Conservation (phyloP, 2,888 invertebrate species). For the Drosophila ustulata region DNA sequence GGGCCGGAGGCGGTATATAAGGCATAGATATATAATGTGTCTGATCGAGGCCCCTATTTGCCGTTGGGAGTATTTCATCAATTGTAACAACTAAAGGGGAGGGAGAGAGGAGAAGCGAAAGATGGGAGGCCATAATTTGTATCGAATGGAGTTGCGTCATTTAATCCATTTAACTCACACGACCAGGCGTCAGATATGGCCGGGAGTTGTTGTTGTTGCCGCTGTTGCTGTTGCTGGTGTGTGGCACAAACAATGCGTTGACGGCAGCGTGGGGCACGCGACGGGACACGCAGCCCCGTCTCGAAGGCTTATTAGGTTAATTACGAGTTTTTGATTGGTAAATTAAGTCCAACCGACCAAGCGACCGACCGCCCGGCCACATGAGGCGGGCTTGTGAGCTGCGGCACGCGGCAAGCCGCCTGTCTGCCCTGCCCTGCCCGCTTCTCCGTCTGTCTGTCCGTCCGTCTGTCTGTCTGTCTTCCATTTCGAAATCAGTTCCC, state of each 20-base stretch:
- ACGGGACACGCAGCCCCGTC: conserved; percentile 51
- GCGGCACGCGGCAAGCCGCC: conserved; percentile 68
- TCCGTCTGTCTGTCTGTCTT: conserved; percentile 22
- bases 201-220: conserved; percentile 27
- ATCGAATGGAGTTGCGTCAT: conserved; percentile 70
- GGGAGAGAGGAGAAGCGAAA: not conserved
- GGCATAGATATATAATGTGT: conserved; percentile 16
- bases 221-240: conserved; percentile 8
- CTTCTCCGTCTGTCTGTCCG: not conserved
- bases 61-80: conserved; percentile 35
- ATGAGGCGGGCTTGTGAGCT: conserved; percentile 33
- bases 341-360: conserved; percentile 61
- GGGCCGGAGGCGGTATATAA: not conserved
- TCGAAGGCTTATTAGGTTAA: conserved; percentile 79
- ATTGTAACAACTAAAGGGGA: conserved; percentile 38
- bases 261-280: conserved; percentile 69
- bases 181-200: conserved; percentile 63
- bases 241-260: conserved; percentile 41
- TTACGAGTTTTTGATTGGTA: conserved; percentile 82
- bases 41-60: conserved; percentile 53
- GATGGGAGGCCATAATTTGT: conserved; percentile 67
- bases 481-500: conserved; percentile 79
- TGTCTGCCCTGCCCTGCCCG: conserved; percentile 10
- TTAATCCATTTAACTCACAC: conserved; percentile 70
- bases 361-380: conserved; percentile 13